Evolutionary conservation across 1,140 invertebrate genomes (phyloP).

Genomic region (Dreissena rostriformis): DNA sequence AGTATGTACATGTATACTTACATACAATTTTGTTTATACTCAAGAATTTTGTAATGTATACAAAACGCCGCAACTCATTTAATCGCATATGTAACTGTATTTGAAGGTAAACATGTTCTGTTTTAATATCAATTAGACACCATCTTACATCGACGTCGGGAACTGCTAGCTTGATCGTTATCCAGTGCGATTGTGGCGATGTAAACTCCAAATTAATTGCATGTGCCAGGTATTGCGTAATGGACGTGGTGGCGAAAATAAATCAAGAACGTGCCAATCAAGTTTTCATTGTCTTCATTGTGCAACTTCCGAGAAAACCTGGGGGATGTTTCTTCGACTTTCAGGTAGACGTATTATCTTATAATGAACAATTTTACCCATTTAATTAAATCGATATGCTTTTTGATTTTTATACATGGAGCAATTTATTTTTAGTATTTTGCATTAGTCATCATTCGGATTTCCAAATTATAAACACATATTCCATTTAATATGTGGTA

Average conservation of each 20-base stretch:
- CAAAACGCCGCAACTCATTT: neutral
- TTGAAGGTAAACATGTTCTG: neutral
- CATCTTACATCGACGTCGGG: slow-evolving; percentile 56
- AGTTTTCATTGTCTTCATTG: slow-evolving; percentile 5
- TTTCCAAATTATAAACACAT: neutral
- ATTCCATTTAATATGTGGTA: no score
- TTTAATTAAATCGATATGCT: neutral
- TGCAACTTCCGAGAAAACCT: slow-evolving; percentile 5
- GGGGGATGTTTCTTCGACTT: slow-evolving; percentile 6
- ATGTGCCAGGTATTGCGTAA: slow-evolving; percentile 12
- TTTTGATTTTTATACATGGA: no score
- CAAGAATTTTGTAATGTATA: neutral
- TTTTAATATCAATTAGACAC: slow-evolving; percentile 37
- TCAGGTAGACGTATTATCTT: neutral
- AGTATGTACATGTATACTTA: slow-evolving; percentile 5
- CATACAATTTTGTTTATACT: neutral
- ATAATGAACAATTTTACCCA: neutral
- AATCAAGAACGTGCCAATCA: neutral
- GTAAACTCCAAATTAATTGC: slow-evolving; percentile 14
- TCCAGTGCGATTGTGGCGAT: slow-evolving; percentile 35
- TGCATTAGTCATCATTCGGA: neutral
- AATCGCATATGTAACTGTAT: neutral
- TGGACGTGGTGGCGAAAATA: neutral
- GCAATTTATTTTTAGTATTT: neutral
- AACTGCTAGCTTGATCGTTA: slow-evolving; percentile 28